Evolutionary conservation across 2,113 vertebrate species (phyloP).

Genomic region (Panthera leo): DNA sequence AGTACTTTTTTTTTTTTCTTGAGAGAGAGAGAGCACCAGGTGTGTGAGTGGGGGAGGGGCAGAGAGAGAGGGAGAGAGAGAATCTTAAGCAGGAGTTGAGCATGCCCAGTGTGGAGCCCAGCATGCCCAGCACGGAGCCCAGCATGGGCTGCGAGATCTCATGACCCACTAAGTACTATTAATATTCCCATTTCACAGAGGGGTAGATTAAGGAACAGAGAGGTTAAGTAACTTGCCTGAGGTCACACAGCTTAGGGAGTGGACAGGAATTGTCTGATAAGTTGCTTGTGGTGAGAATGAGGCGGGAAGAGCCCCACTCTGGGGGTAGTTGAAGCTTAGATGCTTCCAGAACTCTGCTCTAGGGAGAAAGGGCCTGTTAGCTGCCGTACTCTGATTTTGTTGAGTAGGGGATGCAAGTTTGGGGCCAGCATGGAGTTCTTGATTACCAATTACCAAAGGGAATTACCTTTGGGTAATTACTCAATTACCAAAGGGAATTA

Average conservation of each 20-base stretch:
- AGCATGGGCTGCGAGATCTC: too few species aligned
- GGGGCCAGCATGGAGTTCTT: background rate
- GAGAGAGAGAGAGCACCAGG: too few species aligned
- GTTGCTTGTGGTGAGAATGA: background rate
- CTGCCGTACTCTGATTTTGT: background rate
- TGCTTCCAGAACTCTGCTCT: background rate
- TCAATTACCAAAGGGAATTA: background rate
- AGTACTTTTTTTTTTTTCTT: background rate
- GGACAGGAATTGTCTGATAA: background rate
- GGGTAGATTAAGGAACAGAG: background rate
- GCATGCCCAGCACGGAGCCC: too few species aligned
- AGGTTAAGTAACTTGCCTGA: background rate
- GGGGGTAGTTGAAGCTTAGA: background rate
- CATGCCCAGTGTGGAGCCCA: too few species aligned
- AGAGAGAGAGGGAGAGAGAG: too few species aligned
- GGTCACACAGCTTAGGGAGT: background rate
- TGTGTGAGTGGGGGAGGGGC: too few species aligned
- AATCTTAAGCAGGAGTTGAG: too few species aligned
- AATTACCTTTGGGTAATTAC: too few species aligned
- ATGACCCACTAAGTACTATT: background rate
- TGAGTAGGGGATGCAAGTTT: background rate
- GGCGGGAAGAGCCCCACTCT: background rate
- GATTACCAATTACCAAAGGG: background rate
- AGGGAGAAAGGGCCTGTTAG: background rate
- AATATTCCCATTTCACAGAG: background rate